A percentile compares a stretch with the other conserved stretches of the same genome.
phyloP scores from a whole-genome alignment of 37 sponge, comb jelly and placozoan species.

The Geodia barretti region DNA sequence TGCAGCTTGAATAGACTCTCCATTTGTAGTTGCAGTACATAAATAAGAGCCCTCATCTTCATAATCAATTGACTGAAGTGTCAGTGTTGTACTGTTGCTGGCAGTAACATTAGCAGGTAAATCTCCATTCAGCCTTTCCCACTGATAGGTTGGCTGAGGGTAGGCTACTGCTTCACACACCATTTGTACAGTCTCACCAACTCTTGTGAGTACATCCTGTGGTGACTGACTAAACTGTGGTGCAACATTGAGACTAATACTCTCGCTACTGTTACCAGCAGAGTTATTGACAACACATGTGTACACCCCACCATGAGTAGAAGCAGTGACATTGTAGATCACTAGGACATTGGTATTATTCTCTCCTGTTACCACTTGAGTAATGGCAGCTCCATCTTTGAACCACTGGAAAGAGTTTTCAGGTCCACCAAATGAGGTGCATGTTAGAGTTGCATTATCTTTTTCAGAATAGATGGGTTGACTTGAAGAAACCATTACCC shows the following conservation, averaged over 20 bases:
- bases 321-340: slow-evolving; percentile 22
- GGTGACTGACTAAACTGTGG: background rate
- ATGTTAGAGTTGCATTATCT: slow-evolving; percentile 9
- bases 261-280: slow-evolving; percentile 30
- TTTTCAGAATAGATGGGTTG: background rate
- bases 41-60: background rate
- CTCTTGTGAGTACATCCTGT: background rate
- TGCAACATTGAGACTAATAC: background rate
- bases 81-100: background rate
- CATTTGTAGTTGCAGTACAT: background rate
- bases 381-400: background rate
- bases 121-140: background rate
- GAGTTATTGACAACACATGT: slow-evolving; percentile 60
- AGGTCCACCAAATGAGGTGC: background rate
- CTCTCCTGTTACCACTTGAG: background rate
- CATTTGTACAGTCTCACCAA: background rate
- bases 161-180: slow-evolving; percentile 15
- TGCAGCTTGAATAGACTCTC: background rate
- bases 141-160: slow-evolving; percentile 17
- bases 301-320: slow-evolving; percentile 63
- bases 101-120: background rate
- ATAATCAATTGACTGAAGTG: background rate
- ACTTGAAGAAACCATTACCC: background rate
- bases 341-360: slow-evolving; percentile 9
- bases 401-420: slow-evolving; percentile 3